Base-by-base conservation (phyloP, 2,113 vertebrate species). In the Pseudopipra pipra region DNA sequence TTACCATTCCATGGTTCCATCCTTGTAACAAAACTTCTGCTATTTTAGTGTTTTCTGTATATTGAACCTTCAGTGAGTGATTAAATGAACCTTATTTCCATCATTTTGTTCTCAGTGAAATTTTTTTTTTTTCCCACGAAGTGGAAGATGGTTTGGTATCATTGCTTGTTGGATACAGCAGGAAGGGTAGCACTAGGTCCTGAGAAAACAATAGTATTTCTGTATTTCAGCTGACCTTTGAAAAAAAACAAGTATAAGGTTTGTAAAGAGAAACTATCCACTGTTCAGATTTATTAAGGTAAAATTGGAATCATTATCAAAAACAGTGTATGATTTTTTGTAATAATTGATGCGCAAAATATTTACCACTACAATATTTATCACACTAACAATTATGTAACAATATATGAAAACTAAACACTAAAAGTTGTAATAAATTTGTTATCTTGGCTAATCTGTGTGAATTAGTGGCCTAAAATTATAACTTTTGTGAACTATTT, bases 41-140 rank as follows among this genome's bases (percentile, higher is more conserved):
- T 59, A 77, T 74, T 85, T 85, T 87, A 79, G 27, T 85, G 31
- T 85, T 85, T 91, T 87, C n/a, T 96, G 77, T 82, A 43, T 83
- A 39, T 80, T 73, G 39, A 90, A 37, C 43, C 30, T 87, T 85
- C 59, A 39, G n/a, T 83, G 37, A 85, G 31, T 87, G 41, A 96
- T 96, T 94, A 94, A 89, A 95, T 94, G 17, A 80, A 93, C 33
- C n/a, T 51, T 82, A 66, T 76, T 90, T 87, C n/a, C 74, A 79
- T 62, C 27, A 73, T 9, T 80, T 19, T 82, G 21, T 62, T 93
- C 27, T 91, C 5, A 4, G 54, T 72, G 55, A 76, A 76, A 9
- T 59, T 6, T 22, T 77, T 63, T 82, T n/a, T 82, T 80, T 65
- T 14, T 17, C 9, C 14, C 27, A 31, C 19, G 56, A 51, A 70